phyloP scores from a whole-genome alignment of 2,888 invertebrate species.

The Aporophyla lueneburgensis region DNA sequence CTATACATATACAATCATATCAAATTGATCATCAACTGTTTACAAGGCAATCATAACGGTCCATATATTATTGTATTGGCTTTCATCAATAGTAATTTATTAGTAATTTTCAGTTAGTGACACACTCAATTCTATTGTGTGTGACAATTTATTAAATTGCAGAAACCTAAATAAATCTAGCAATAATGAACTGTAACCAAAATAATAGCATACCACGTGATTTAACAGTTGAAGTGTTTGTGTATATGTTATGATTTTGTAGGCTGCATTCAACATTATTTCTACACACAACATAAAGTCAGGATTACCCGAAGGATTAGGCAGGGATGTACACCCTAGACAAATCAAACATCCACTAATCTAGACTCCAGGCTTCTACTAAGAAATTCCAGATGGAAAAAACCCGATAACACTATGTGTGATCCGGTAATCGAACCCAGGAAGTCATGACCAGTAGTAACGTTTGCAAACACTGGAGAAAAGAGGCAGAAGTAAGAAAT shows the following conservation, averaged over 20 bases:
- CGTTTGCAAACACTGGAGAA: too few relatives aligned
- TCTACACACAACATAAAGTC: neutral
- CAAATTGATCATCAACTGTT: constrained; percentile 40
- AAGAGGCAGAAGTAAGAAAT: too few relatives aligned
- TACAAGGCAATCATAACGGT: constrained; percentile 40
- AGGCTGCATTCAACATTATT: neutral
- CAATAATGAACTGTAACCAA: neutral
- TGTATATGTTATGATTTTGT: neutral
- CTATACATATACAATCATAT: constrained; percentile 12
- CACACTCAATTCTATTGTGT: neutral
- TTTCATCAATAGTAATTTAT: constrained; percentile 23
- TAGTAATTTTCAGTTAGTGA: constrained; percentile 4
- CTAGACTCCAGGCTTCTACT: neutral
- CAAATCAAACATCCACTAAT: neutral
- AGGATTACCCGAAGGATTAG: too few relatives aligned
- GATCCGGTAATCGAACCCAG: too few relatives aligned
- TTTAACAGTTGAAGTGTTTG: neutral
- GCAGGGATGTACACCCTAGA: too few relatives aligned
- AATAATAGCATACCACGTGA: neutral
- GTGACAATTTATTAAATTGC: neutral
- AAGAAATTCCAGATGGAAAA: neutral
- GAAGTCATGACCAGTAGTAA: too few relatives aligned
- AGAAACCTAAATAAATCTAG: neutral
- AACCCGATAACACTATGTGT: too few relatives aligned
- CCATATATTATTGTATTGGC: neutral